phyloP scores from a whole-genome alignment of 1,140 invertebrate genomes.

The Musca vetustissima region DNA sequence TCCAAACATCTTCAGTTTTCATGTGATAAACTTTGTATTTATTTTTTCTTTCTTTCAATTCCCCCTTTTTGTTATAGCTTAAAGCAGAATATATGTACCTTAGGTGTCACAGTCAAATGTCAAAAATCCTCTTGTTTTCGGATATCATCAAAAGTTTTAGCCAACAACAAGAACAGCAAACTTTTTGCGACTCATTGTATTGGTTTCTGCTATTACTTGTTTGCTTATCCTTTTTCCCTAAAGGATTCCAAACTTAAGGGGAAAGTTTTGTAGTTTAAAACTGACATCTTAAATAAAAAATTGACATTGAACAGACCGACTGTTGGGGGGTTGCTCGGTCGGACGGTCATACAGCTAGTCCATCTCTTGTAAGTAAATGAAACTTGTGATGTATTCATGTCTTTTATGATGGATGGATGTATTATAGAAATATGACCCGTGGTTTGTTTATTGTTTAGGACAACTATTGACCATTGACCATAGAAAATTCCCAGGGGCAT shows the following conservation, averaged over 20 bases:
- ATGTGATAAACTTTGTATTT: background rate
- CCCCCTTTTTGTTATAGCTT: too few relatives aligned
- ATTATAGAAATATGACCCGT: too few relatives aligned
- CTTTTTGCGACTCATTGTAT: background rate
- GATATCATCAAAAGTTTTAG: conserved; percentile 14
- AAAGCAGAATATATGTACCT: background rate
- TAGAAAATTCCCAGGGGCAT: too few relatives aligned
- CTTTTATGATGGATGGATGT: too few relatives aligned
- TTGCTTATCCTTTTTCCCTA: background rate
- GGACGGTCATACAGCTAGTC: too few relatives aligned
- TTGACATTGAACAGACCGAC: conserved; percentile 12
- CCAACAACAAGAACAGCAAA: too few relatives aligned
- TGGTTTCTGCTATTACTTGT: background rate
- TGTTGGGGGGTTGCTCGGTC: background rate
- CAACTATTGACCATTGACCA: too few relatives aligned
- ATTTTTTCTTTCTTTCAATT: background rate
- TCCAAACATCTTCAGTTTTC: background rate
- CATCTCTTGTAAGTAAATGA: too few relatives aligned
- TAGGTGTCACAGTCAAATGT: conserved; percentile 10
- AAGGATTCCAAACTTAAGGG: too few relatives aligned
- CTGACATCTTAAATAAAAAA: conserved; percentile 16
- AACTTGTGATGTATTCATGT: too few relatives aligned
- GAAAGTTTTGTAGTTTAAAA: background rate
- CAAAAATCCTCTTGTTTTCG: conserved; percentile 11
- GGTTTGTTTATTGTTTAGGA: too few relatives aligned